Evolutionary conservation across 2,888 invertebrate genomes (phyloP).

Genomic region (Apeira syringaria): DNA sequence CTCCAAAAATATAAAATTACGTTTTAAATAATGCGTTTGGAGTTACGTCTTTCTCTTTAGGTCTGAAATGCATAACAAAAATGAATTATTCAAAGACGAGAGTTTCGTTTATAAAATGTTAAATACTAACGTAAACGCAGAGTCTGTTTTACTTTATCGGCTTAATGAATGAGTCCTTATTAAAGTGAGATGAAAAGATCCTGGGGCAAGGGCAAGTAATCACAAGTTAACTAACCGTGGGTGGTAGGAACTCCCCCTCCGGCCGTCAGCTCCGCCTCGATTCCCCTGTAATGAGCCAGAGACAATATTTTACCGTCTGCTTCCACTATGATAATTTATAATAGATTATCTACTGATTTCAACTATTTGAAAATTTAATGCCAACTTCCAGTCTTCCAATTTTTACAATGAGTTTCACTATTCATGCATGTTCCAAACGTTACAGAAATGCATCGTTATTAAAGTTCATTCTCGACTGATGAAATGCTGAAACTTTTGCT

Average conservation of each 20-base stretch:
- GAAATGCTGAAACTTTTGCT: conserved; percentile 63
- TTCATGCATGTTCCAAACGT: conserved; percentile 43
- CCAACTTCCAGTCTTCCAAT: conserved; percentile 52
- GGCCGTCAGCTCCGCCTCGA: conserved; percentile 35
- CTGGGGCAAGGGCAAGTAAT: conserved; percentile 35
- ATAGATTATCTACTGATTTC: conserved; percentile 65
- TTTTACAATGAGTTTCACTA: conserved; percentile 26
- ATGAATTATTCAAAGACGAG: conserved; percentile 11
- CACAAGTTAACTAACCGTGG: conserved; percentile 59
- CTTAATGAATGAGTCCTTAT: conserved; percentile 17
- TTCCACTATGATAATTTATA: conserved; percentile 75
- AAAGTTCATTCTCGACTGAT: conserved; percentile 68
- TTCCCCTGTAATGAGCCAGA: conserved; percentile 63
- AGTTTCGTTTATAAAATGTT: conserved; percentile 8
- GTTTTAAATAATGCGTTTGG: conserved; percentile 25
- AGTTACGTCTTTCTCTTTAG: conserved; percentile 19
- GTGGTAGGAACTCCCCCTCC: conserved; percentile 19
- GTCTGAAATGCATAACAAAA: conserved; percentile 9
- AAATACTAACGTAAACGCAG: neutral
- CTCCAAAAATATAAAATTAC: conserved; percentile 44
- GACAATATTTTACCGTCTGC: conserved; percentile 73
- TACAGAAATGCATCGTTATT: conserved; percentile 59
- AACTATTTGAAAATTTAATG: conserved; percentile 62
- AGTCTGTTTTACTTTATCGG: conserved; percentile 12
- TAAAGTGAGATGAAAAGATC: conserved; percentile 19